Conservation (phyloP, 2,888 invertebrate species). For the Horisme vitalbata region DNA sequence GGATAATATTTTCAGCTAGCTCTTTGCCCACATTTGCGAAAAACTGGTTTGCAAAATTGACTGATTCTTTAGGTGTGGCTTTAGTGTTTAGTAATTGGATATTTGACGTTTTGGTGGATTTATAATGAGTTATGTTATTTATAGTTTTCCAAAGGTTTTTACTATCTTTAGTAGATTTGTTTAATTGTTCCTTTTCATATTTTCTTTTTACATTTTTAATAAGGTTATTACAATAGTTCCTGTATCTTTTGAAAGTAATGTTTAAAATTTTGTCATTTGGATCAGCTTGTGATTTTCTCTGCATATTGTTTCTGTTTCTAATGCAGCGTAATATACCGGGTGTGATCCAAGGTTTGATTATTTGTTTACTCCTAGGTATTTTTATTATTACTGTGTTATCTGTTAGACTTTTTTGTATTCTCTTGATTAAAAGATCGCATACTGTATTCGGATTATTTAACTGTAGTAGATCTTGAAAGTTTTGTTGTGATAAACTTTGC, state of each 20-base stretch:
- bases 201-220: no score
- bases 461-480: no score
- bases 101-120: not conserved
- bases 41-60: not conserved
- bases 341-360: conserved; percentile 9
- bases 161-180: not conserved
- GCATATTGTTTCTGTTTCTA: conserved; percentile 5
- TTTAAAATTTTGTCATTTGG: no score
- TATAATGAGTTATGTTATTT: not conserved
- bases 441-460: no score
- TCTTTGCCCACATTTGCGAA: not conserved
- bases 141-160: conserved; percentile 6
- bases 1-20: not conserved
- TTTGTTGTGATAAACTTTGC: no score
- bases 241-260: no score
- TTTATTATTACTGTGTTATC: not conserved
- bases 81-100: not conserved
- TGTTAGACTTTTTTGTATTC: not conserved
- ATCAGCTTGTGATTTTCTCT: not conserved
- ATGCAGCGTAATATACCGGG: conserved; percentile 4
- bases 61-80: not conserved
- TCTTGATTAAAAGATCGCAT: not conserved
- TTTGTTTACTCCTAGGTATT: conserved; percentile 1
- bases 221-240: no score
- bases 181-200: conserved; percentile 4